Base-by-base conservation (phyloP, 2,888 invertebrate genomes). In the Prosapia bicincta region DNA sequence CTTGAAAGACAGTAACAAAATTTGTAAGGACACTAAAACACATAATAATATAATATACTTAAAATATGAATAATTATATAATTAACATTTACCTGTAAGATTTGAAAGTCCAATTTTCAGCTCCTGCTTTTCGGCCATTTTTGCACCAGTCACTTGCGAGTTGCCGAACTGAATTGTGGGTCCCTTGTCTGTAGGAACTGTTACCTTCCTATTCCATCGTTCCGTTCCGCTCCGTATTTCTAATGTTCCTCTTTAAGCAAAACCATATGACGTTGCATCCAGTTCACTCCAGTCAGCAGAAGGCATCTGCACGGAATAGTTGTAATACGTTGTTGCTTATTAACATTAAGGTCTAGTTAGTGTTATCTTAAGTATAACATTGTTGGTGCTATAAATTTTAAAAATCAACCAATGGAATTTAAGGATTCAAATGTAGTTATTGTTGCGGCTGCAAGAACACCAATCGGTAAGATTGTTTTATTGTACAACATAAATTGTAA, bases 371-470 rank as follows among this genome's bases (percentile, higher is more conserved):
- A n/a, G n/a, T n/a, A n/a, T n/a, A n/a, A n/a, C n/a, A n/a, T n/a
- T n/a, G n/a, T n/a, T n/a, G n/a, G n/a, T n/a, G n/a, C n/a, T n/a
- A n/a, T n/a, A n/a, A n/a, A n/a, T n/a, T n/a, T n/a, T n/a, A n/a
- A n/a, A n/a, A n/a, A n/a, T 30, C 30, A 30, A 30, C 30, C 6
- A 30, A 30, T 5, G 30, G 9, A 30, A 30, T 6, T 54, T n/a
- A 54, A 54, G 20, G 54, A 54, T 54, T 6, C 54, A 54, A 54
- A 20, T 73, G 92, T 92, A 67, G 90, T 90, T 71, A 94, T 96
- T 81, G 89, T 93, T 9, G 91, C 93, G 26, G 94, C 92, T 20
- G 92, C 90, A 23, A 88, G 96, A 80, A 95, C 96, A n/a, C 94
- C 95, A 1, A 92, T 96, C 82, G 95, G 95, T 93, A 87, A 85